Percentiles rank a stretch among this genome's conserved stretches.
Evolutionary conservation across 2,797 vertebrate species (phyloP).

Genomic region (Pogonophryne albipinna): DNA sequence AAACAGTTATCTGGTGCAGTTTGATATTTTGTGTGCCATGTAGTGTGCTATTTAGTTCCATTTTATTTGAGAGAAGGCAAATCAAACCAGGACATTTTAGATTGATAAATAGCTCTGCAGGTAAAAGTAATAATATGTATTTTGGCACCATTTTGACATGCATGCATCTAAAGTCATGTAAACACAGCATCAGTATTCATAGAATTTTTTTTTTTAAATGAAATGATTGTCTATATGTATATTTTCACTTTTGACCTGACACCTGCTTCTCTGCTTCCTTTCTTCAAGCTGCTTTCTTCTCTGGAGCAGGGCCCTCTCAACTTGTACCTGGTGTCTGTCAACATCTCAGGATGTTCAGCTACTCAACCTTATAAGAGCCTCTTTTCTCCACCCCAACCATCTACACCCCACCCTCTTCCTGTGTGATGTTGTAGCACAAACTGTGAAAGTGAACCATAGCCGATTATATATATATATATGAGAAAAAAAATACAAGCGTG

Average conservation of each 20-base stretch:
- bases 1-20: too few species aligned
- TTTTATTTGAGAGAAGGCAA: too few species aligned
- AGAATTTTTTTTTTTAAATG: too few species aligned
- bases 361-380: conserved; percentile 78
- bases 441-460: conserved; percentile 96
- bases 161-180: neutral
- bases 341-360: conserved; percentile 74
- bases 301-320: conserved; percentile 60
- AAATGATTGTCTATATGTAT: neutral
- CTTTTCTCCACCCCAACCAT: conserved; percentile 83
- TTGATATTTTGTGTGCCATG: too few species aligned
- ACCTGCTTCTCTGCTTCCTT: conserved; percentile 21
- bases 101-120: too few species aligned
- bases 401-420: conserved; percentile 82
- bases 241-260: neutral
- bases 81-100: too few species aligned
- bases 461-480: conserved; percentile 65
- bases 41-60: too few species aligned
- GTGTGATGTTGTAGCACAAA: conserved; percentile 95
- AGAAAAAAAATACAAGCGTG: conserved; percentile 79
- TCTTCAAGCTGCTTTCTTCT: conserved; percentile 65
- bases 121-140: too few species aligned
- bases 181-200: neutral
- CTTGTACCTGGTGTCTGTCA: conserved; percentile 70
- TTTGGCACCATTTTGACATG: neutral